These are phyloP conservation scores for Carapus acus DNA, from an alignment of 2,797 vertebrate species.

Conservation along the genomic window DNA sequence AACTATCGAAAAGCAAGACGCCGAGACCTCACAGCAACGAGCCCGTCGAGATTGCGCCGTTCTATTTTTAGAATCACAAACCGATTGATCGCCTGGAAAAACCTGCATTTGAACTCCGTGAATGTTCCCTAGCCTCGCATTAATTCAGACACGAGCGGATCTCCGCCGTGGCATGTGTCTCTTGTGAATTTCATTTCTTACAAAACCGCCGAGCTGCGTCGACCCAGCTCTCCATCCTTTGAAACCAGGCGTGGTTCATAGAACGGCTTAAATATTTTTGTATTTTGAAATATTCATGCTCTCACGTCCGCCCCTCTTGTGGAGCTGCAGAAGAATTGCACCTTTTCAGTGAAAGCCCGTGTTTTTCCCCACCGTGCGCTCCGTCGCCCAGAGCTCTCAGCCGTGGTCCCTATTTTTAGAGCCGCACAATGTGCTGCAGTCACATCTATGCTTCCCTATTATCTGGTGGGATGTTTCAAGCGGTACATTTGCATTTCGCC, in stretches of 20 bases:
- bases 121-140: slow-evolving; percentile 9
- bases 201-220: slow-evolving; percentile 33
- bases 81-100: too few relatives aligned
- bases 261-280: slow-evolving; percentile 14
- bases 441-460: slow-evolving; percentile 37
- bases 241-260: slow-evolving; percentile 24
- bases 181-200: slow-evolving; percentile 37
- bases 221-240: slow-evolving; percentile 17
- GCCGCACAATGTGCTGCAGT: slow-evolving; percentile 56
- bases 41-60: too few relatives aligned
- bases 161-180: slow-evolving; percentile 12
- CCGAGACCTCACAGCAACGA: too few relatives aligned
- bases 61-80: too few relatives aligned
- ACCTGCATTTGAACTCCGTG: slow-evolving; percentile 37
- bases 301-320: slow-evolving; percentile 41
- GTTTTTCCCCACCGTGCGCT: slow-evolving; percentile 27
- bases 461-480: slow-evolving; percentile 38
- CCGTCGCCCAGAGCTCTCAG: slow-evolving; percentile 59
- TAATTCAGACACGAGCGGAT: slow-evolving; percentile 22
- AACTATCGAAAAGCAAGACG: too few relatives aligned
- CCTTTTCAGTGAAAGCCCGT: slow-evolving; percentile 43
- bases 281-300: slow-evolving; percentile 21
- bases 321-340: slow-evolving; percentile 30
- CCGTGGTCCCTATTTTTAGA: slow-evolving; percentile 64
- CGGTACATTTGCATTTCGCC: slow-evolving; percentile 30